These are phyloP conservation scores for Harpagifer antarcticus DNA, from an alignment of 2,797 vertebrate species.

Conservation along the genomic window DNA sequence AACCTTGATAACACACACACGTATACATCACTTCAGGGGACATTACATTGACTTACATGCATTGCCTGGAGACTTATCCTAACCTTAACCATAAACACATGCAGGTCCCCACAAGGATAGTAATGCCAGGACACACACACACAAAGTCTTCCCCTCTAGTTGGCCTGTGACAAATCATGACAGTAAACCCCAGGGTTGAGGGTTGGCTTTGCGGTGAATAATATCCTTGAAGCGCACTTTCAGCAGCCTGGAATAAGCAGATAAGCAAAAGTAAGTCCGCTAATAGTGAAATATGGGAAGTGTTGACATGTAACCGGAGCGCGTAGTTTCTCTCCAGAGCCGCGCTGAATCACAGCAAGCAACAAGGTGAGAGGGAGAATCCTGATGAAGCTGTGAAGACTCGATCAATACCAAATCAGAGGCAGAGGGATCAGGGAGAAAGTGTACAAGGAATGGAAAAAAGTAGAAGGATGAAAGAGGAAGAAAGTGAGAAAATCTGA, in stretches of 20 bases:
- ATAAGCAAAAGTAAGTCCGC: conserved; percentile 62
- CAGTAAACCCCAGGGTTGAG: conserved; percentile 44
- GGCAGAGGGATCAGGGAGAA: neutral
- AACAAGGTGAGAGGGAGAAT: conserved; percentile 71
- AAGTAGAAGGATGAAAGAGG: too few relatives aligned
- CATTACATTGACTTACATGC: too few relatives aligned
- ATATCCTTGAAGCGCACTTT: conserved; percentile 56
- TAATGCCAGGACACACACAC: too few relatives aligned
- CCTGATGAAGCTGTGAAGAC: conserved; percentile 77
- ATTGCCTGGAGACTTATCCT: too few relatives aligned
- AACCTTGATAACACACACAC: neutral
- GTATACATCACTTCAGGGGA: too few relatives aligned
- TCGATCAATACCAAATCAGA: conserved; percentile 72
- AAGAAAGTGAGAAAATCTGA: neutral
- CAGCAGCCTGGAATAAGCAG: conserved; percentile 65
- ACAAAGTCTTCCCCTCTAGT: conserved; percentile 56
- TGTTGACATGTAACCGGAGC: conserved; percentile 61
- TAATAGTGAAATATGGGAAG: conserved; percentile 66
- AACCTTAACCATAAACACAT: too few relatives aligned
- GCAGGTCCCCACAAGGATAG: too few relatives aligned
- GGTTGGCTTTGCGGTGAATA: conserved; percentile 13
- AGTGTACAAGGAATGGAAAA: neutral
- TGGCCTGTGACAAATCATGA: conserved; percentile 53
- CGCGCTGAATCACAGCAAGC: conserved; percentile 50
- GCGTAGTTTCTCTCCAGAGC: conserved; percentile 47